These are phyloP conservation scores for Tetrax tetrax DNA, from an alignment of 2,113 vertebrate species.

Conservation along the genomic window DNA sequence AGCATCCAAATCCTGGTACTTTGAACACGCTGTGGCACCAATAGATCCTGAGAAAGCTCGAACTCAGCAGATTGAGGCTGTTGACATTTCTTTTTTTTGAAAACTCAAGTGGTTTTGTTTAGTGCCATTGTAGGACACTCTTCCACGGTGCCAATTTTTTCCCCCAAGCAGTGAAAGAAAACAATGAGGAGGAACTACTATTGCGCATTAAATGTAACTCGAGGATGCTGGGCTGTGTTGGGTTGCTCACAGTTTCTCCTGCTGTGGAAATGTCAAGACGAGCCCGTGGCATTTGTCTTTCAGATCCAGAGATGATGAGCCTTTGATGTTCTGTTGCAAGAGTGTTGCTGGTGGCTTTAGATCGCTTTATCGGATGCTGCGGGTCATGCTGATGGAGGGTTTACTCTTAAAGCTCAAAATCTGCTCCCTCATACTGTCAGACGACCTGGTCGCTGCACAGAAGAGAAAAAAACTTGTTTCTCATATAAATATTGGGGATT, in stretches of 20 bases:
- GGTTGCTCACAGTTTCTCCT: neutral
- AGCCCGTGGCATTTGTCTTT: neutral
- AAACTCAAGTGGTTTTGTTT: neutral
- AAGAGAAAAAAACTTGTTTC: neutral
- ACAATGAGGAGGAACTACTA: neutral
- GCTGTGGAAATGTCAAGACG: neutral
- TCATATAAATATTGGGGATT: neutral
- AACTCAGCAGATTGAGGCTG: neutral
- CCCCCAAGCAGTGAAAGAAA: neutral
- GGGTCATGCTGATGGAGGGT: neutral
- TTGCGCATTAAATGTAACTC: neutral
- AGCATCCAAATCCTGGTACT: neutral
- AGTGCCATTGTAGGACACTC: neutral
- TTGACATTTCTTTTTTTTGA: neutral
- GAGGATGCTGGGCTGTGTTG: neutral
- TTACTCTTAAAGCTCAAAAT: neutral
- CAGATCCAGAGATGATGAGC: neutral
- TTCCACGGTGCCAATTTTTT: neutral
- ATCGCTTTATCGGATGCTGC: neutral
- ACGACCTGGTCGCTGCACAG: neutral
- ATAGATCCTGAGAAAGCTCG: neutral
- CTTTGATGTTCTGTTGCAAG: neutral
- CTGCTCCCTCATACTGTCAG: neutral
- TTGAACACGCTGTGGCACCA: accelerated
- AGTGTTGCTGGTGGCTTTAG: neutral